These are phyloP conservation scores for Phasianus colchicus DNA, from an alignment of 2,113 vertebrate species.

Conservation along the genomic window DNA sequence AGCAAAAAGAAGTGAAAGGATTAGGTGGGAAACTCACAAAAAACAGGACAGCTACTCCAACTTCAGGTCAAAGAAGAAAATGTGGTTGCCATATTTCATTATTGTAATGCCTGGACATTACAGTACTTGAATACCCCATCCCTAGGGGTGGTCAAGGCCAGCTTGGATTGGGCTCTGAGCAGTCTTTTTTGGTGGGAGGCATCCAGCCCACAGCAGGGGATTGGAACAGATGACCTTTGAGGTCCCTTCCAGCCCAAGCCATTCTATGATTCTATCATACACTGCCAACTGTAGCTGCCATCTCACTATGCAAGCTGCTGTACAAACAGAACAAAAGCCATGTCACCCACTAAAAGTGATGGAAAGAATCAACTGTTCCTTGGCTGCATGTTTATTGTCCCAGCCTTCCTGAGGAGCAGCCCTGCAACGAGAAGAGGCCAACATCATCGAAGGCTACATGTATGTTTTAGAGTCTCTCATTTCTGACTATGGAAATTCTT, in stretches of 20 bases:
- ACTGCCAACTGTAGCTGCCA: background rate
- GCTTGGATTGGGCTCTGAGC: too few relatives aligned
- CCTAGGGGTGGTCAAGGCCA: too few relatives aligned
- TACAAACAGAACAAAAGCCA: background rate
- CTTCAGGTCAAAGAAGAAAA: background rate
- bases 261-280: too few relatives aligned
- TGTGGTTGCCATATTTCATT: background rate
- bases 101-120: too few relatives aligned
- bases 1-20: background rate
- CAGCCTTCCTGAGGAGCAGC: accelerated
- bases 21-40: background rate
- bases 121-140: too few relatives aligned
- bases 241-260: too few relatives aligned
- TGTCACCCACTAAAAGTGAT: background rate
- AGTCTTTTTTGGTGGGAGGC: too few relatives aligned
- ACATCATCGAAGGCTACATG: background rate
- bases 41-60: too few relatives aligned
- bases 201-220: too few relatives aligned
- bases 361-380: background rate
- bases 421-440: background rate
- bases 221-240: too few relatives aligned
- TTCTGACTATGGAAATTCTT: background rate
- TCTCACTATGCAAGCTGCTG: background rate
- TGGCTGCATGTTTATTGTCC: background rate
- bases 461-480: background rate